Conservation (phyloP, 2,888 invertebrate species). For the Eristalis arbustorum region DNA sequence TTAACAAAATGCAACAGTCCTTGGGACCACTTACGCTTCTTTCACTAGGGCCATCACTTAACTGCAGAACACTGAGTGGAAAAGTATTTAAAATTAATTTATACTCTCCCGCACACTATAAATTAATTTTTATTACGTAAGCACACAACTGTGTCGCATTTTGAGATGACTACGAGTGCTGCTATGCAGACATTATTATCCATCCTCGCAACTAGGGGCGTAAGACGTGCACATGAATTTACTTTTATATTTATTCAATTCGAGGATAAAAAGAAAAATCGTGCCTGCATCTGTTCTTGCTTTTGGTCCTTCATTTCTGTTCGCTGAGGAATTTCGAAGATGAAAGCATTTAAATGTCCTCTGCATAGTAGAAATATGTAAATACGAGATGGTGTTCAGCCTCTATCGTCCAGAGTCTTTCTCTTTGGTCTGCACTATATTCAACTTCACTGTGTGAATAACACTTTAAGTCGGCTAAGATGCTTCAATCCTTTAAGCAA, state of each 20-base stretch:
- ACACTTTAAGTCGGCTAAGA: background rate
- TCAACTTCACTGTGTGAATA: background rate
- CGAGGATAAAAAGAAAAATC: background rate
- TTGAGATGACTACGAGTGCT: background rate
- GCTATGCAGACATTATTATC: background rate
- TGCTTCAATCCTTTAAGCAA: background rate
- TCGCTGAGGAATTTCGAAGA: background rate
- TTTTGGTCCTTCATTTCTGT: background rate
- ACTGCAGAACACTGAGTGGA: background rate
- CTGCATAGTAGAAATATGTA: background rate
- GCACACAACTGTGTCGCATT: background rate
- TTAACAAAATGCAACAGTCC: background rate
- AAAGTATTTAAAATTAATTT: conserved; percentile 2
- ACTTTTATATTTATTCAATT: background rate
- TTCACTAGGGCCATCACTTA: background rate
- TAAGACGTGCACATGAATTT: background rate
- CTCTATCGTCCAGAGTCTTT: too few species aligned
- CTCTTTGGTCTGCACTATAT: too few species aligned
- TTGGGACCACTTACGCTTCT: background rate
- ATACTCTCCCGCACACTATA: background rate
- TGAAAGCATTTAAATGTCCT: background rate
- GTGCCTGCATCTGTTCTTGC: background rate
- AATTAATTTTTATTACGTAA: background rate
- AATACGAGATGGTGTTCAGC: too few species aligned
- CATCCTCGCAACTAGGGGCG: background rate